Percentiles rank a stretch among this genome's conserved stretches.
phyloP scores from a whole-genome alignment of 1,140 invertebrate genomes.

The Centruroides sculpturatus region DNA sequence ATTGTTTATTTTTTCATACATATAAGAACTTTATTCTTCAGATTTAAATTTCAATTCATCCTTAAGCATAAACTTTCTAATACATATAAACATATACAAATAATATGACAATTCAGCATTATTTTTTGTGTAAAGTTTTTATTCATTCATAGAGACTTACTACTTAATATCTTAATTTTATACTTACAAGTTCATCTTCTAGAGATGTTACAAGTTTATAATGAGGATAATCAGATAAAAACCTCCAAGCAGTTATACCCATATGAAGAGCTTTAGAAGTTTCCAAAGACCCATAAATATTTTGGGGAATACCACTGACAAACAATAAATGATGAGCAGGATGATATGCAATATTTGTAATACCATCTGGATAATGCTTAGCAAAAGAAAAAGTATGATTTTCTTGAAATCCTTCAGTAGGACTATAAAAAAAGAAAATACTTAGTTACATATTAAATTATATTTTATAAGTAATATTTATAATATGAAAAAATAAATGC shows the following conservation, averaged over 20 bases:
- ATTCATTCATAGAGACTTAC: too few relatives aligned
- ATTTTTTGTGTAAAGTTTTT: too few relatives aligned
- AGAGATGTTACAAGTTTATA: constrained; percentile 47
- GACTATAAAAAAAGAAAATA: constrained; percentile 6
- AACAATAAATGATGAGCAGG: constrained; percentile 41
- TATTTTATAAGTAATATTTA: not conserved
- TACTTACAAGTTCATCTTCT: constrained; percentile 22
- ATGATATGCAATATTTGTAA: constrained; percentile 42
- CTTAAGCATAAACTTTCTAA: too few relatives aligned
- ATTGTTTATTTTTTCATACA: too few relatives aligned
- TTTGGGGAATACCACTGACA: constrained; percentile 30
- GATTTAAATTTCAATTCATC: too few relatives aligned
- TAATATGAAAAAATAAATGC: not conserved
- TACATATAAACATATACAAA: too few relatives aligned
- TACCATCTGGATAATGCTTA: constrained; percentile 36
- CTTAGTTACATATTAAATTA: constrained; percentile 21
- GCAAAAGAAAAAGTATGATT: constrained; percentile 47
- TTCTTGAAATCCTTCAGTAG: constrained; percentile 39
- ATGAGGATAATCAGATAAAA: constrained; percentile 54
- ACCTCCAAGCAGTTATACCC: constrained; percentile 54
- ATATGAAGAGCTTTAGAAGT: constrained; percentile 17
- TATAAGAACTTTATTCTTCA: too few relatives aligned
- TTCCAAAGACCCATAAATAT: not conserved
- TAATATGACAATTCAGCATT: too few relatives aligned
- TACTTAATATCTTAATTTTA: too few relatives aligned